Base-by-base conservation (phyloP, 1,140 invertebrate species). In the Diachasma alloeum region DNA sequence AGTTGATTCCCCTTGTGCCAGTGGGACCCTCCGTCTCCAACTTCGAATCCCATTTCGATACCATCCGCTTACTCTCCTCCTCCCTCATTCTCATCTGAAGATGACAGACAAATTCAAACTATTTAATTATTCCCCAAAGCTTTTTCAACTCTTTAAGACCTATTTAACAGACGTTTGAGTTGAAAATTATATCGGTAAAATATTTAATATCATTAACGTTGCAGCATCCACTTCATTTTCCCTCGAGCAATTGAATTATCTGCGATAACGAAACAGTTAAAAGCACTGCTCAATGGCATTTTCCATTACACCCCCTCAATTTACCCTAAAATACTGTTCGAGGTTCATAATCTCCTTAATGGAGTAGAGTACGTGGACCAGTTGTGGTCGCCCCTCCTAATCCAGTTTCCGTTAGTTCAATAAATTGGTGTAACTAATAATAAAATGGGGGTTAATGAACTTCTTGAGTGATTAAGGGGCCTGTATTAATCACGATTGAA, bases 1-100 rank as follows among this genome's bases (percentile, higher is more conserved):
- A 17, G 76, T 75, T 76, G 4, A 39, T 46, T 70, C 66, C 79
- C 39, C 78, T 81, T 1, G 9, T 6, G 0, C 53, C 39, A 42
- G 63, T 79, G 13, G 80, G 72, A 75, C 79, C 84, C 75, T 86
- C 85, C 0, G 81, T 39, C 9, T 63, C 56, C 11, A 83, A 10
- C 78, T 85, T 86, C 5, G 77, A 76, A 10, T 88, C 85, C 71
- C 75, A 82, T 67, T 86, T 88, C 4, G 77, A 79, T 1, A 68
- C 17, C 13, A 83, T 56, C 37, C 78, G 78, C 69, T 85, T 88
- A 39, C 53, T 80, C 56, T 86, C 85, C 36, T 86, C 79, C 44
- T 85, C 84, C 66, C 83, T 84, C 6, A 83, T 53, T 72, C 78
- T 87, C 11, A 78, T 46, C 86, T 87, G 31, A 56, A 81, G 76